A percentile compares a stretch with the other conserved stretches of the same genome.
Evolutionary conservation across 2,797 vertebrate species (phyloP).

Genomic region (Holocentrus rufus): DNA sequence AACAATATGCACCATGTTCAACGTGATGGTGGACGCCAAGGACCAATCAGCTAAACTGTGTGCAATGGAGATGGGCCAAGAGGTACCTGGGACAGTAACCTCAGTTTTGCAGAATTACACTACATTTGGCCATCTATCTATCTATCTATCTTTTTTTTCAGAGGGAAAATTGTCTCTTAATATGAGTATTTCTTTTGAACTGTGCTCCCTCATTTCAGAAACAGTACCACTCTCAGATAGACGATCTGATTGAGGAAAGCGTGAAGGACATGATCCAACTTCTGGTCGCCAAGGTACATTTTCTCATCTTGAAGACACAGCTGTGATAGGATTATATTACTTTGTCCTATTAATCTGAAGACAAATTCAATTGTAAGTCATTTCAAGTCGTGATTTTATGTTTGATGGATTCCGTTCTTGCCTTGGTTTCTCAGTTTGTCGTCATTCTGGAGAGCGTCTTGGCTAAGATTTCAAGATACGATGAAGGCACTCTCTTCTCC

Average conservation of each 20-base stretch:
- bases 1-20: slow-evolving; percentile 99
- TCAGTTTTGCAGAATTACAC: slow-evolving; percentile 14
- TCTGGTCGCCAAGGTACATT: slow-evolving; percentile 96
- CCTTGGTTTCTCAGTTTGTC: slow-evolving; percentile 86
- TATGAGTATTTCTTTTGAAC: slow-evolving; percentile 1
- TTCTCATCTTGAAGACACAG: background rate
- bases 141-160: too few relatives aligned
- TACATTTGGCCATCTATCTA: slow-evolving; percentile 1
- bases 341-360: background rate
- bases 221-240: slow-evolving; percentile 97
- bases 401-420: background rate
- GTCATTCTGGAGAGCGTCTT: slow-evolving; percentile 96
- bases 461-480: slow-evolving; percentile 98
- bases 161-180: background rate
- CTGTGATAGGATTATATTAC: background rate
- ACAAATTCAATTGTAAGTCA: too few relatives aligned
- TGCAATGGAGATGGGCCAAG: slow-evolving; percentile 99
- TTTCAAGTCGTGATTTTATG: background rate
- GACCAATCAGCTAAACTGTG: slow-evolving; percentile 99
- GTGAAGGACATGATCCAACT: slow-evolving; percentile 99
- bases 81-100: slow-evolving; percentile 81
- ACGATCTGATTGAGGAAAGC: slow-evolving; percentile 98
- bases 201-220: slow-evolving; percentile 83
- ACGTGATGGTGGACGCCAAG: slow-evolving; percentile 99
- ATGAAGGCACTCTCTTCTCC: slow-evolving; percentile 99